Evolutionary conservation across 2,888 invertebrate genomes (phyloP).

Genomic region (Piscicola geometra): DNA sequence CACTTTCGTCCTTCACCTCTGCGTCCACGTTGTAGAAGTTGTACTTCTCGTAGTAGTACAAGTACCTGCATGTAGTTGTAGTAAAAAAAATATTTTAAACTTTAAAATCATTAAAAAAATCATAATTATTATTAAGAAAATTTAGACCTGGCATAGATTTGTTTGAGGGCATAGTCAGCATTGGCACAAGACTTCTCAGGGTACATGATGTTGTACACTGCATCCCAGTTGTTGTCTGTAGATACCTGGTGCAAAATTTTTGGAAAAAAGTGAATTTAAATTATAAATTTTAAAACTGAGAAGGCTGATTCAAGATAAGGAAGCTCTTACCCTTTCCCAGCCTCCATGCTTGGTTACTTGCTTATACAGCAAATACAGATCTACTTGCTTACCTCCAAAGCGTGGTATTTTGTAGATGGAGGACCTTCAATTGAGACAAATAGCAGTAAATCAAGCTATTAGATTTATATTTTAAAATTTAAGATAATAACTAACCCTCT

Average conservation of each 20-base stretch:
- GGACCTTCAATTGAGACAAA: conserved; percentile 58
- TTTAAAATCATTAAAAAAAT: not conserved
- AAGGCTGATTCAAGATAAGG: no score
- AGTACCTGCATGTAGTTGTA: conserved; percentile 60
- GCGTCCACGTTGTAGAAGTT: conserved; percentile 84
- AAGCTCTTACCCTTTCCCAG: conserved; percentile 83
- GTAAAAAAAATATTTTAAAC: not conserved
- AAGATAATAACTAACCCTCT: conserved; percentile 69
- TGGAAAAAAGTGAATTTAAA: not conserved
- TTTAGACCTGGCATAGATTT: conserved; percentile 70
- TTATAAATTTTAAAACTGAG: not conserved
- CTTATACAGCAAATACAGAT: conserved; percentile 83
- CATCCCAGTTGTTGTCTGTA: conserved; percentile 80
- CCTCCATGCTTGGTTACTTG: conserved; percentile 88
- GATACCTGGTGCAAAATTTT: conserved; percentile 66
- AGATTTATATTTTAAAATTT: not conserved
- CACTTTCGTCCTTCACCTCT: conserved; percentile 64
- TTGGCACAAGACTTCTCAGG: conserved; percentile 81
- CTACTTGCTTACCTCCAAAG: conserved; percentile 84
- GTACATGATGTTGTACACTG: conserved; percentile 61
- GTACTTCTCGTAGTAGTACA: conserved; percentile 83
- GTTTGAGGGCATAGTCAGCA: conserved; percentile 77
- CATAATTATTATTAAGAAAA: not conserved
- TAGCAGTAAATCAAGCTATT: not conserved
- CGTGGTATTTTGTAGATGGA: conserved; percentile 68